Base-by-base conservation (phyloP, 2,888 invertebrate genomes). In the Dilophus febrilis region DNA sequence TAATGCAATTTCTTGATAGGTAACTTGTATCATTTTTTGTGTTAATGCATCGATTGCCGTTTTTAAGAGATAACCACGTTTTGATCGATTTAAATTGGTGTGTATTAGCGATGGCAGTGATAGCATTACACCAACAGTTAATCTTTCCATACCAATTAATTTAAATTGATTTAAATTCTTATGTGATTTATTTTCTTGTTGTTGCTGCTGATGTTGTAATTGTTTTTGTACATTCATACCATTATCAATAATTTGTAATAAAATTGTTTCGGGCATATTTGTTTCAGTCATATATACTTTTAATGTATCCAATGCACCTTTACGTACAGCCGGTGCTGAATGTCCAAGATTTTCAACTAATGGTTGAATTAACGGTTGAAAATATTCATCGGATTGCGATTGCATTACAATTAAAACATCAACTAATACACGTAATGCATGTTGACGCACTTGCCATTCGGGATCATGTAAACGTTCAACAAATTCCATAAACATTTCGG, bases 361-460 rank as follows among this genome's bases (percentile, higher is more conserved):
- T 55, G 80, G 77, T 31, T 74, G 72, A 33, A 77, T 58, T 36
- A 78, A 57, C 11, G 63, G 58, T 40, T 65, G 61, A 65, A 84
- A 76, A 41, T 77, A 72, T 43, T 70, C 67, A 48, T 85, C 78
- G 13, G 85, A 67, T 39, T 71, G 71, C 37, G 72, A 68, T 32
- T 72, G 71, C 45, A 84, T 70, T 31, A 82, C 74, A 4, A 84
- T 82, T 36, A 87, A 65, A 2, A 86, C 71, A 59, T 86, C 85
- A 22, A 76, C 74, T 29, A 86, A 68, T 8, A 87, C 83, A 38
- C 84, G 64, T 6, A 86, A 64, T 19, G 85, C 84, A 57, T 86
- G 83, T 47, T 84, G 77, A 10, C 85, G 71, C 28, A 86, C 84
- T 60, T 84, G 83, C 75, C 82, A 80, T 57, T 86, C 85, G 2